A percentile compares a stretch with the other conserved stretches of the same genome.
Conservation (phyloP, 2,888 invertebrate species). For the Tenodera sinensis region DNA sequence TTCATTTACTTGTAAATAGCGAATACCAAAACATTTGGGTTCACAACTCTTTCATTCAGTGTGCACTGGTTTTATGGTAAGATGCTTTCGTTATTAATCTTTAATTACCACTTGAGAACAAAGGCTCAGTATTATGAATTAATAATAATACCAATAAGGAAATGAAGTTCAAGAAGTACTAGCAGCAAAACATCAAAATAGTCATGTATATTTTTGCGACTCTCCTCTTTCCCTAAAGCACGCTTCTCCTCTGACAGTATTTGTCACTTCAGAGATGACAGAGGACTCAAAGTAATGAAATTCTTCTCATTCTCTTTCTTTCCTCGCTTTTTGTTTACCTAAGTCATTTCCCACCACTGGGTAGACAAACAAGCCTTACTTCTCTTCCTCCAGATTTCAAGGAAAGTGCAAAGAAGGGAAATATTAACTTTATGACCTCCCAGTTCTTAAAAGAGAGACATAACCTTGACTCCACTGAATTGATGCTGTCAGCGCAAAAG, state of each 20-base stretch:
- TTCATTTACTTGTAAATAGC: too few species aligned
- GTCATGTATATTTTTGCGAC: not conserved
- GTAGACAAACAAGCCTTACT: not conserved
- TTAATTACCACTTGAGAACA: too few species aligned
- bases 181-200: not conserved
- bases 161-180: too few species aligned
- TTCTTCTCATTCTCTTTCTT: not conserved
- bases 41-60: too few species aligned
- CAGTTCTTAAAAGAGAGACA: not conserved
- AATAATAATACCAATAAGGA: not conserved
- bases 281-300: not conserved
- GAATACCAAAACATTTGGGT: too few species aligned
- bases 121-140: too few species aligned
- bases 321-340: not conserved
- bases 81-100: too few species aligned
- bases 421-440: not conserved
- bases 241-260: not conserved
- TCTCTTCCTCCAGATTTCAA: not conserved
- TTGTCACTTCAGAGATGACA: not conserved
- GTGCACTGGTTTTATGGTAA: too few species aligned
- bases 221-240: not conserved
- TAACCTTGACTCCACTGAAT: too few species aligned
- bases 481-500: not conserved
- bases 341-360: not conserved
- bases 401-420: not conserved